Percentiles rank a stretch among this genome's conserved stretches.
Conservation (phyloP, 2,888 invertebrate genomes). For the Hermodice carunculata region DNA sequence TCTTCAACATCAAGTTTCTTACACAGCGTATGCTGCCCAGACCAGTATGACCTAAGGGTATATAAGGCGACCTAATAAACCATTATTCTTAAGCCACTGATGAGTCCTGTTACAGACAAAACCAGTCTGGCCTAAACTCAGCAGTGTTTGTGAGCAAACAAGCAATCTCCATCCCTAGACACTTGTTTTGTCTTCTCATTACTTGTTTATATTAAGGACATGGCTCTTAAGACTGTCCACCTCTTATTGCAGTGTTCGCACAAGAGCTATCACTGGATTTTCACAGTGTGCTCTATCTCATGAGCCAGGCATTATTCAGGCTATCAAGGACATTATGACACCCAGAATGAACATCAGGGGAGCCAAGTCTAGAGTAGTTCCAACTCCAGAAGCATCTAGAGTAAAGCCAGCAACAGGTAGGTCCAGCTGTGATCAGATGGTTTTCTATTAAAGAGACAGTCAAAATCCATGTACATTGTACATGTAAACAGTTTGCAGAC, state of each 20-base stretch:
- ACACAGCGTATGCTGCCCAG: too few species aligned
- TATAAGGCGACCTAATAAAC: too few species aligned
- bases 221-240: neutral
- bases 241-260: conserved; percentile 71
- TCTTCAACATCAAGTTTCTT: too few species aligned
- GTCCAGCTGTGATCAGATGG: neutral
- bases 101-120: too few species aligned
- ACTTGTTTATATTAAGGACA: neutral
- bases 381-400: conserved; percentile 49
- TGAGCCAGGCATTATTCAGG: conserved; percentile 42
- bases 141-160: too few species aligned
- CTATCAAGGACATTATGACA: conserved; percentile 56
- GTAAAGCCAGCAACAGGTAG: conserved; percentile 15
- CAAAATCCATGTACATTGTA: too few species aligned
- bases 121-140: too few species aligned
- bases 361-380: conserved; percentile 45
- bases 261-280: conserved; percentile 76
- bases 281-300: conserved; percentile 71
- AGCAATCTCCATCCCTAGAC: too few species aligned
- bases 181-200: neutral
- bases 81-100: too few species aligned
- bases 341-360: conserved; percentile 39
- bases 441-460: too few species aligned
- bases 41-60: too few species aligned
- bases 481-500: too few species aligned